Evolutionary conservation across 2,113 vertebrate species (phyloP).

Genomic region (Variabilichromis moorii): DNA sequence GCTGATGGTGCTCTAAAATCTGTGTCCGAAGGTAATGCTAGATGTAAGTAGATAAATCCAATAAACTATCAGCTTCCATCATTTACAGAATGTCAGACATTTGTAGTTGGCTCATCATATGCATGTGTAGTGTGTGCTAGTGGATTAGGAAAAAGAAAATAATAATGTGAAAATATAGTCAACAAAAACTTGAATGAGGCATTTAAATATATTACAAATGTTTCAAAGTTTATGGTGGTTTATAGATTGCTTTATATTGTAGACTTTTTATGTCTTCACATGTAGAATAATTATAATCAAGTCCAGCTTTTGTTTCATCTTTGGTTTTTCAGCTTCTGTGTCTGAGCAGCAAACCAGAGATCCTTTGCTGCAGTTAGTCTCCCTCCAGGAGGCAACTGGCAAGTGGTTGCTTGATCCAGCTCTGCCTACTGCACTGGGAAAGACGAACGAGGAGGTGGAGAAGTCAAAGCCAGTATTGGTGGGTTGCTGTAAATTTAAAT

Average conservation of each 20-base stretch:
- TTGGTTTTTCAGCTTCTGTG: not conserved
- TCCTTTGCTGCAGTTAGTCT: not conserved
- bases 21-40: not conserved
- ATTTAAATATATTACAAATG: not conserved
- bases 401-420: not conserved
- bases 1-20: not conserved
- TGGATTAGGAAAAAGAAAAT: not conserved
- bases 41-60: not conserved
- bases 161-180: not conserved
- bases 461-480: not conserved
- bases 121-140: not conserved
- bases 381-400: not conserved
- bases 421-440: not conserved
- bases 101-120: not conserved
- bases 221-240: not conserved
- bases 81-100: not conserved
- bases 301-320: not conserved
- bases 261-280: not conserved
- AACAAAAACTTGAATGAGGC: not conserved
- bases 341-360: not conserved
- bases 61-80: not conserved
- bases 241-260: not conserved
- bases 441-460: not conserved
- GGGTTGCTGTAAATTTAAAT: not conserved
- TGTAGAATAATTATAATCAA: not conserved